Conservation (phyloP, 2,113 vertebrate genomes). For the Gymnorhina tibicen region DNA sequence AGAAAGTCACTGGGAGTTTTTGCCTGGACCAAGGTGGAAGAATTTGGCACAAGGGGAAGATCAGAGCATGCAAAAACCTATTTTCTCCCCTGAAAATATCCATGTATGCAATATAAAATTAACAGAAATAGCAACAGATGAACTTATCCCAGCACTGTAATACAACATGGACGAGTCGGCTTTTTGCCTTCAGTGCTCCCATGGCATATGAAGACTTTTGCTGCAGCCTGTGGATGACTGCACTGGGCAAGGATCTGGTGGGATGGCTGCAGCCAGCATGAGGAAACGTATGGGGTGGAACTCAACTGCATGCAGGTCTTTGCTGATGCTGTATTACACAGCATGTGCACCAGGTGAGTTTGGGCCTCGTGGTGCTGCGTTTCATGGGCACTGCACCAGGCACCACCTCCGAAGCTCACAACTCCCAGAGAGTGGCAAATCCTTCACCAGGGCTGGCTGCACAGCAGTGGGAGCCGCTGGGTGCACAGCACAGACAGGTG, state of each 20-base stretch:
- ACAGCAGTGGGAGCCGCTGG: fast-evolving
- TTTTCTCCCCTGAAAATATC: neutral
- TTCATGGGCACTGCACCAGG: neutral
- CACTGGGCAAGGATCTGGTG: neutral
- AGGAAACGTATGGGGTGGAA: fast-evolving
- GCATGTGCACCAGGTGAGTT: neutral
- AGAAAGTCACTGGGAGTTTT: neutral
- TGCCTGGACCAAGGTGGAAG: neutral
- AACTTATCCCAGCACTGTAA: neutral
- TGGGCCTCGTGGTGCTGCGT: fast-evolving
- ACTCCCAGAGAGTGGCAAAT: neutral
- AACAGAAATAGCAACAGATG: neutral
- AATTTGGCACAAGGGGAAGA: neutral
- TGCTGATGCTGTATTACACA: neutral
- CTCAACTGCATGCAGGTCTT: neutral
- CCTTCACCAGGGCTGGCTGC: neutral
- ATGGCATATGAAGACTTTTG: neutral
- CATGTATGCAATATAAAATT: neutral
- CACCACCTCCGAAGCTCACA: neutral
- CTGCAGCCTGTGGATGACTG: neutral
- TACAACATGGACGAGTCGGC: neutral
- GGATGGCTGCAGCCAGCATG: neutral
- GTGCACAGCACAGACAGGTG: neutral
- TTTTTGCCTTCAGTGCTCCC: neutral
- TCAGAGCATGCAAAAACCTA: neutral